Evolutionary conservation across 1,140 invertebrate species (phyloP), one percentile per base, ranked within the genome.

Genomic region (Drosophila funebris): DNA sequence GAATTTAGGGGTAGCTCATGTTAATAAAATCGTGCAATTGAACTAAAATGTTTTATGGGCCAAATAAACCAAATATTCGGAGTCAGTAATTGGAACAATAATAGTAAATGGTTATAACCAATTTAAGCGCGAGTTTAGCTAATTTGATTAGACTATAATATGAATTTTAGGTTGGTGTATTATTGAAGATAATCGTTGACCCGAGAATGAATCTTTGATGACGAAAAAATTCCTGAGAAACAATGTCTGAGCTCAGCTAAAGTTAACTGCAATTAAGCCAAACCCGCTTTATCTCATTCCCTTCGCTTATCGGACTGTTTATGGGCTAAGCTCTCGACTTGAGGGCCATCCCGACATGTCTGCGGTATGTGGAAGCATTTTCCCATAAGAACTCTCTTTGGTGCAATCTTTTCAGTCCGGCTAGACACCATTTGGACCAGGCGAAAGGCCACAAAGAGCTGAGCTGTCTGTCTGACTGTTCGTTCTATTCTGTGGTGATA

Each of bases 321-420:
- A 76, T 76, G 70, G 43, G 61, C 61, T 63, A 63, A 82, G 79
- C 76, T 71, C 53, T 73, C 52, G 54, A 43, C 43, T 79, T 72
- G 78, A 18, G 66, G 64, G 63, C 39, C 20, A 54, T 54, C 73
- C 43, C 67, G 43, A 64, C 52, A 71, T 77, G 81, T 84, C 76
- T 84, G 81, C 76, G 81, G 81, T 75, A 84, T 84, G 80, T 79
- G 76, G 56, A 53, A 50, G 58, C 72, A 74, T 78, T 78, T n/a
- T 67, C 74, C 66, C 70, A 78, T 62, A 78, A 84, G 81, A 79
- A 76, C 61, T 43, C 37, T 37, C 20, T 50, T 27, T 54, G 24
- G 39, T 54, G 36, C 8, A 57, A 52, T 68, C 76, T 71, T 64
- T 44, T 54, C 27, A 29, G 39, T 33, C 46, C 63, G 81, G 69